These are phyloP conservation scores for Paramormyrops hopkinsi DNA, from an alignment of 2,797 vertebrate genomes.

Conservation along the genomic window DNA sequence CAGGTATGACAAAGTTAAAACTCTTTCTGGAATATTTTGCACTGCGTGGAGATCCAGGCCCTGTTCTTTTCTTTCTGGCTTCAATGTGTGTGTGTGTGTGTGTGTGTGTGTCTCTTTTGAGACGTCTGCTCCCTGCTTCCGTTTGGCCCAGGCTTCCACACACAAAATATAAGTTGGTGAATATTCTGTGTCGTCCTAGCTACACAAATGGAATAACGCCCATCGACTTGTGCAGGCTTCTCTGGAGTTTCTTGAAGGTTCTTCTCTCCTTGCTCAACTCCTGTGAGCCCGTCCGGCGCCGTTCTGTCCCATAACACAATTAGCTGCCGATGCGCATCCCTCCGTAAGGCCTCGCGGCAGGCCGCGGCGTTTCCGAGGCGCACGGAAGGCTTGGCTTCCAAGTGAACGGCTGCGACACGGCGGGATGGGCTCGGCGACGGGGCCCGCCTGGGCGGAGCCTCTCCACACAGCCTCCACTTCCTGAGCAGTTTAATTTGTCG, in stretches of 20 bases:
- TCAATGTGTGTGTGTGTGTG: neutral
- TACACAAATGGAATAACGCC: neutral
- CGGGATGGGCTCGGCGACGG: neutral
- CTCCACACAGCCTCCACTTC: neutral
- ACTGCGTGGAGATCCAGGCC: slow-evolving; percentile 14
- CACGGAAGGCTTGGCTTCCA: neutral
- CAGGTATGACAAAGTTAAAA: slow-evolving; percentile 12
- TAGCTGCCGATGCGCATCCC: neutral
- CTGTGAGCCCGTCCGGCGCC: neutral
- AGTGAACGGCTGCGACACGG: neutral
- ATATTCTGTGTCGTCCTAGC: neutral
- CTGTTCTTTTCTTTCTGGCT: neutral
- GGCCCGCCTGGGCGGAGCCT: neutral
- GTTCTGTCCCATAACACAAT: neutral
- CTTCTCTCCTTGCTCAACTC: slow-evolving; percentile 9
- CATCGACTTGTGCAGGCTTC: neutral
- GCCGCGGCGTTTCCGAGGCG: neutral
- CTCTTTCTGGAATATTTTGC: neutral
- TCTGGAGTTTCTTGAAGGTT: neutral
- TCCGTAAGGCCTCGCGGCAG: neutral
- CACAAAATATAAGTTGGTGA: neutral
- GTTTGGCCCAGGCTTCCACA: neutral
- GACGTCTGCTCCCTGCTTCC: neutral
- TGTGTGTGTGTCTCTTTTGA: neutral
- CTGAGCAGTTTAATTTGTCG: slow-evolving; percentile 6